Conservation (phyloP, 2,797 vertebrate species). For the Fistularia tabacaria region DNA sequence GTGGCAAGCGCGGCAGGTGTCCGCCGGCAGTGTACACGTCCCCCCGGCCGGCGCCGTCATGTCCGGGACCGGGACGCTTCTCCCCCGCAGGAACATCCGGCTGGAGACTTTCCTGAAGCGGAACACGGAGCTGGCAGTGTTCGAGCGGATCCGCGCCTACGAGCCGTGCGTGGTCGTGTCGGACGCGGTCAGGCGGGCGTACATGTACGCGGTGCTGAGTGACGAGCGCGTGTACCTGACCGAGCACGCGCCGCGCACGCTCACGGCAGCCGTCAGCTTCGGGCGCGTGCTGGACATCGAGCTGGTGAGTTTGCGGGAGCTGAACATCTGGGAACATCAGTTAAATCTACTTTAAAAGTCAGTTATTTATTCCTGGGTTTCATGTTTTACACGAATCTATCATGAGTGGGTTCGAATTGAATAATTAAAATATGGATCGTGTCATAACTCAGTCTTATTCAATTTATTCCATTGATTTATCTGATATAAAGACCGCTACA, state of each 20-base stretch:
- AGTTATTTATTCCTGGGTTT: too few species aligned
- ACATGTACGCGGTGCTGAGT: conserved; percentile 77
- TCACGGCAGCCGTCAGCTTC: conserved; percentile 65
- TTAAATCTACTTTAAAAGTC: too few species aligned
- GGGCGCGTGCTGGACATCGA: conserved; percentile 70
- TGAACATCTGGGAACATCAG: too few species aligned
- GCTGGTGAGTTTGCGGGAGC: conserved; percentile 67
- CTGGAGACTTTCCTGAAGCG: conserved; percentile 78
- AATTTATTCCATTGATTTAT: too few species aligned
- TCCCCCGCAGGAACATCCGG: conserved; percentile 57
- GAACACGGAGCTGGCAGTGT: conserved; percentile 63
- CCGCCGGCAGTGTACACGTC: too few species aligned
- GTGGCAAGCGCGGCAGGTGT: too few species aligned
- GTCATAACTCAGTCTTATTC: too few species aligned
- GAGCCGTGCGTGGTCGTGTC: conserved; percentile 77
- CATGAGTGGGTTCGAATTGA: too few species aligned
- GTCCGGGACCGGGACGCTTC: conserved; percentile 48
- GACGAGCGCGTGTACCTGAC: conserved; percentile 75
- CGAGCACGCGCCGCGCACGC: conserved; percentile 72
- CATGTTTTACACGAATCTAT: too few species aligned
- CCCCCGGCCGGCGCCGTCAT: conserved; percentile 32
- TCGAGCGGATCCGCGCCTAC: conserved; percentile 70
- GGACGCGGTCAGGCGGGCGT: conserved; percentile 58
- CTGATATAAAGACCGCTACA: too few species aligned
- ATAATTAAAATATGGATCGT: too few species aligned